Evolutionary conservation across 2,797 vertebrate species (phyloP).

Genomic region (Mionectes olivaceus): DNA sequence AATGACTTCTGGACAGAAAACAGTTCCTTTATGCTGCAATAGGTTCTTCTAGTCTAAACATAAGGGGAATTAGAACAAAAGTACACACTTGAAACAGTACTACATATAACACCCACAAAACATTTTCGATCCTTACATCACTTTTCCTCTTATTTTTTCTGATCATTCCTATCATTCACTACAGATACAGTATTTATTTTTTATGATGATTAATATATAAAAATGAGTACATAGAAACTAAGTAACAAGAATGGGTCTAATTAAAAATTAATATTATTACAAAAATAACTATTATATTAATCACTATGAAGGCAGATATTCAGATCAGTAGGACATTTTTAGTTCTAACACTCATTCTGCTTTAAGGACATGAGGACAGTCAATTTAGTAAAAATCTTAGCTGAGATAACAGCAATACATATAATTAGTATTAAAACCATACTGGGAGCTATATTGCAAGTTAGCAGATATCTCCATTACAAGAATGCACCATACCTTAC

Average conservation of each 20-base stretch:
- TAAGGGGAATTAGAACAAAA: background rate
- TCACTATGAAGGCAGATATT: slow-evolving; percentile 41
- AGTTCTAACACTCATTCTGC: slow-evolving; percentile 36
- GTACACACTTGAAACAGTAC: background rate
- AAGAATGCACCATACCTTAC: background rate
- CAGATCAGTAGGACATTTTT: slow-evolving; percentile 44
- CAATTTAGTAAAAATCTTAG: background rate
- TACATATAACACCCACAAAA: background rate
- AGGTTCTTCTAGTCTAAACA: background rate
- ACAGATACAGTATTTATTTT: slow-evolving; percentile 13
- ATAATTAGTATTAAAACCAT: background rate
- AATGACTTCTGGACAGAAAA: slow-evolving; percentile 37
- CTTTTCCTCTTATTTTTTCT: background rate
- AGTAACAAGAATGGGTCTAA: slow-evolving; percentile 22
- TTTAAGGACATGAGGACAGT: slow-evolving; percentile 2
- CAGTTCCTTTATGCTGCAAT: slow-evolving; percentile 17
- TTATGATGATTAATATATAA: slow-evolving; percentile 17
- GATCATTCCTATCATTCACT: background rate
- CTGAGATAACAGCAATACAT: background rate
- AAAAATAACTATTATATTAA: slow-evolving; percentile 58
- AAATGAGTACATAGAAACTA: slow-evolving; percentile 8
- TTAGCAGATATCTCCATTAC: background rate
- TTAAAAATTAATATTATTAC: slow-evolving; percentile 53
- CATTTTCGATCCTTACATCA: background rate
- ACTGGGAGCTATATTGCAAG: background rate